Evolutionary conservation across 2,113 vertebrate genomes (phyloP), one percentile per base, ranked within the genome.

Genomic region (Hemiscyllium ocellatum): DNA sequence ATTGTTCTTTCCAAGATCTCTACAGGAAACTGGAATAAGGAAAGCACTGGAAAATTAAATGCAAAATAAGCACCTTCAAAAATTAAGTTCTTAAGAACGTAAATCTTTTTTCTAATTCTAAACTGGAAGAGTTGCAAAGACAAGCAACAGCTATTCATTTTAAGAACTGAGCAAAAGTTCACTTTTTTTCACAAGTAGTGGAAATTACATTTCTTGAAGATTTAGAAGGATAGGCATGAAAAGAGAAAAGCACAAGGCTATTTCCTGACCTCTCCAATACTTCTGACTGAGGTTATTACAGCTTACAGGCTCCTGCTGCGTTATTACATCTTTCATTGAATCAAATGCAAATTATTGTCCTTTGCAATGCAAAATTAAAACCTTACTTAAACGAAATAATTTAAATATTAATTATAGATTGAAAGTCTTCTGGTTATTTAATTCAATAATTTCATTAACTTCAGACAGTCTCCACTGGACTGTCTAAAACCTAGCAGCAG

Each of bases 381-480:
- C 7, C 2, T 22, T 26, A 8, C 26, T 70, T 72, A 95, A 95
- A 95, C 72, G 19, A 93, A 93, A 70, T 50, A 72, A 95, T 70
- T 70, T 61, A 95, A 95, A 50, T 70, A 37, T 42, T 69, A 42
- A 70, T 72, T 95, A 24, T 29, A 42, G 42, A 20, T 95, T 72
- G 93, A 95, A 50, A 70, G 24, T 47, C 68, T 50, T 70, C 93
- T 70, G 68, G 65, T 42, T 72, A 72, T 72, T 50, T 95, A 47
- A 95, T 95, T 95, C 69, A 72, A 95, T 95, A 70, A 94, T 94
- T 94, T 47, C 26, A 94, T 70, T 94, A 94, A 94, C 91, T 47
- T 95, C 93, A 95, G 93, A 72, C 65, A 50, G 68, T 20, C 91
- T 94, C 61, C 87, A 90, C 52, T 90, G 50, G 52, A 61, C 89